Evolutionary conservation across 2,888 invertebrate genomes (phyloP), one percentile per base, ranked within the genome.

Genomic region (Callyntrura guangdongensis): DNA sequence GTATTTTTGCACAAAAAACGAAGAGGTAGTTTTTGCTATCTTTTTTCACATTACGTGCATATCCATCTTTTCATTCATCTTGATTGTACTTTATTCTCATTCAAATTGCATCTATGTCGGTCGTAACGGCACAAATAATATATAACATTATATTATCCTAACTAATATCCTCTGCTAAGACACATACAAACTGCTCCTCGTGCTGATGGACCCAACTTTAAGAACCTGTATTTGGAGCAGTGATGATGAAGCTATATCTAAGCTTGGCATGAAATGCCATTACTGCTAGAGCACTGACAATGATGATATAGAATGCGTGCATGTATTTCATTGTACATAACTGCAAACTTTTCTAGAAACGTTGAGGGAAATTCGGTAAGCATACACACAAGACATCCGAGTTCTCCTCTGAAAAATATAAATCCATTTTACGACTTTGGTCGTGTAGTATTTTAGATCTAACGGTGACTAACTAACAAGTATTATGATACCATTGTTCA

Each of bases 81-180:
- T 74, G 85, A 59, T 86, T 86, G 74, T 86, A 74, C 59, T 86
- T 74, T 86, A 86, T 86, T 86, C 85, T 86, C 85, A 86, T 74
- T 59, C 85, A 61, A 36, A 74, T 85, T 81, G 27, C 79, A 81
- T 81, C 22, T 22, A 72, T 45, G 6, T 12, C 47, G 49, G 12
- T 22, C 20, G 12, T 36, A 36, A 36, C 6, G 6, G 36, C 36
- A 36, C 36, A 36, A 36, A 6, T 36, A 36, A 17, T 72, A 17
- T 47, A 74, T 74, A 49, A 49, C 6, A 49, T 74, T 36, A 20
- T 69, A 25, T 27, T 36, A 25, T 27, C 25, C 2, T 69, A 14
- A 8, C 20, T 22, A 64, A 5, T 9, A 64, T 20, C 2, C 22
- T 5, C 3, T 11, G 17, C 20, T 64, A 6, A 22, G 12, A 64